These are phyloP conservation scores for Lasiurus cinereus DNA, from an alignment of 2,113 vertebrate genomes.

Conservation along the genomic window DNA sequence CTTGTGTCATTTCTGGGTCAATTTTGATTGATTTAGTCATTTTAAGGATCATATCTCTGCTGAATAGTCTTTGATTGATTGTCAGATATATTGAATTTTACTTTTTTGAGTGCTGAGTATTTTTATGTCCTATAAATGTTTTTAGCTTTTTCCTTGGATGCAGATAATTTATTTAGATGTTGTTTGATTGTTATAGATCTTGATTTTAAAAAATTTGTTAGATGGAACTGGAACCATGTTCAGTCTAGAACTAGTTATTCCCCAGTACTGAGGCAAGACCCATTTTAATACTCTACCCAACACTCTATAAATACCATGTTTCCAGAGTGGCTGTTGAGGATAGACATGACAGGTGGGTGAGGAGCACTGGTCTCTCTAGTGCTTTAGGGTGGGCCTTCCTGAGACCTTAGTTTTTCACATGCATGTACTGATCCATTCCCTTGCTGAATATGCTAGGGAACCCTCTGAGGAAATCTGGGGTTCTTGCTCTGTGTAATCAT, in stretches of 20 bases:
- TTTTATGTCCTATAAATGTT: background rate
- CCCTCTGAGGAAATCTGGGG: background rate
- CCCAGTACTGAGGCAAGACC: background rate
- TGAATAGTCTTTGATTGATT: background rate
- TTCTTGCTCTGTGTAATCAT: background rate
- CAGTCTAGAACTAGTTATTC: background rate
- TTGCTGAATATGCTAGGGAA: background rate
- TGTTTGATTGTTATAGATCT: background rate
- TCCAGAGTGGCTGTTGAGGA: background rate
- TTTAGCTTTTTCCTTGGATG: background rate
- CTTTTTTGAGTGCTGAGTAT: background rate
- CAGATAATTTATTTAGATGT: conserved; percentile 12
- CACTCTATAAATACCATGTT: background rate
- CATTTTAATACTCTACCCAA: background rate
- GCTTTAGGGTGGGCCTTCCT: background rate
- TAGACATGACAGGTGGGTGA: background rate
- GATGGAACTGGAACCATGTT: background rate
- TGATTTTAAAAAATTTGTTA: conserved; percentile 30
- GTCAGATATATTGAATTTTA: background rate
- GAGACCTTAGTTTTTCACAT: background rate
- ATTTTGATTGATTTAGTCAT: background rate
- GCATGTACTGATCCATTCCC: background rate
- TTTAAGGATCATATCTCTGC: background rate
- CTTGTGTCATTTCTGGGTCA: background rate
- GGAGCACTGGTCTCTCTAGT: background rate